A percentile compares a stretch with the other conserved stretches of the same genome.
Conservation (phyloP, 2,888 invertebrate genomes). For the Tenthredo notha region DNA sequence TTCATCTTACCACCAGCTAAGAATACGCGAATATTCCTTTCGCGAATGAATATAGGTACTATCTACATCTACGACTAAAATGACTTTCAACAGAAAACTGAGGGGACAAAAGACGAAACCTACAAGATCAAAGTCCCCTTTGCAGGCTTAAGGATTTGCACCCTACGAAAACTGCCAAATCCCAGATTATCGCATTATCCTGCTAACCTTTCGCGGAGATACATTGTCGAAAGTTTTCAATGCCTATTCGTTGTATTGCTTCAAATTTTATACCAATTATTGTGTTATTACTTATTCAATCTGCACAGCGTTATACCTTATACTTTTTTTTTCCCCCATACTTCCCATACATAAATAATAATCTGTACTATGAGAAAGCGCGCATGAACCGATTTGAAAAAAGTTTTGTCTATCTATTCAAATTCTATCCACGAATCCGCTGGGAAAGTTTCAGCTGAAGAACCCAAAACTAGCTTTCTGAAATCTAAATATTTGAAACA, state of each 20-base stretch:
- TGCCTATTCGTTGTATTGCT: neutral
- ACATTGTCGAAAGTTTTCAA: neutral
- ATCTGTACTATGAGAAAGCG: too few species aligned
- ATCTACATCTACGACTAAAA: slow-evolving; percentile 6
- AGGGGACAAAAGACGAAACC: slow-evolving; percentile 13
- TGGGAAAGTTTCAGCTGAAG: too few species aligned
- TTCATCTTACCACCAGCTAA: neutral
- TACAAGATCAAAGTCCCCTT: slow-evolving; percentile 12
- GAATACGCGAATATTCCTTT: neutral
- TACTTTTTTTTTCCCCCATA: neutral
- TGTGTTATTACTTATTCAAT: neutral
- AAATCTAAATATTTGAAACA: too few species aligned
- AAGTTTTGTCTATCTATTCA: too few species aligned
- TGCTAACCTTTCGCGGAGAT: slow-evolving; percentile 4
- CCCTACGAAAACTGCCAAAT: slow-evolving; percentile 17
- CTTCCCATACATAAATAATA: neutral
- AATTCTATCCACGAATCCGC: too few species aligned
- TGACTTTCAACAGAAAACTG: neutral
- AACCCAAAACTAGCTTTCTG: too few species aligned
- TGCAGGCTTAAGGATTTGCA: neutral
- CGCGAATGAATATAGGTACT: neutral
- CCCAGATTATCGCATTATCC: slow-evolving; percentile 8
- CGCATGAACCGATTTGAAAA: too few species aligned
- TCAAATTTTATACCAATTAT: neutral
- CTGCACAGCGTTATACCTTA: neutral